phyloP scores from a whole-genome alignment of 2,797 vertebrate species.

The Echeneis naucrates region DNA sequence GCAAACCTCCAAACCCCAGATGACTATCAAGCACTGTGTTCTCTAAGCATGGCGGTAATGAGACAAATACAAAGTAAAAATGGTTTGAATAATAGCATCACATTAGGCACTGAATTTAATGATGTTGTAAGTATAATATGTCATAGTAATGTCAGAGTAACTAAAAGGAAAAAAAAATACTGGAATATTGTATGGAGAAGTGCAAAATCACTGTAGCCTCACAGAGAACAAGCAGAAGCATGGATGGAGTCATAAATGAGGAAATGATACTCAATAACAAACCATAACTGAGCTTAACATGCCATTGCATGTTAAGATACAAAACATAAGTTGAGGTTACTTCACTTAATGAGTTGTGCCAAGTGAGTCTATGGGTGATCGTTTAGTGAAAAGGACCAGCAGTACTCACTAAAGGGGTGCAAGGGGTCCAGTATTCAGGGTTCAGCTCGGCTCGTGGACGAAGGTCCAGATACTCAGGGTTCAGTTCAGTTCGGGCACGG shows the following conservation, averaged over 20 bases:
- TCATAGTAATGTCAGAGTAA: constrained; percentile 69
- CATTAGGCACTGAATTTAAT: constrained; percentile 75
- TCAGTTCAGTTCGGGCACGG: constrained; percentile 88
- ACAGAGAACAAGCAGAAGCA: constrained; percentile 31
- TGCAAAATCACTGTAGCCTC: constrained; percentile 18
- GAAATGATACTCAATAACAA: constrained; percentile 35
- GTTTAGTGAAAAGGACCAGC: constrained; percentile 57
- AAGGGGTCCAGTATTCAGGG: constrained; percentile 89
- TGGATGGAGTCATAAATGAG: constrained; percentile 46
- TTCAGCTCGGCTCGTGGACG: constrained; percentile 87
- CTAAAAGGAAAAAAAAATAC: constrained; percentile 49
- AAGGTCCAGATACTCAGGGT: constrained; percentile 89
- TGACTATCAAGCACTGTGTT: constrained; percentile 78
- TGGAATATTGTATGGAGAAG: constrained; percentile 43
- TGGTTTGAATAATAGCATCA: constrained; percentile 74
- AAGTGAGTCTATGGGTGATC: constrained; percentile 56
- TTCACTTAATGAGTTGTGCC: constrained; percentile 50
- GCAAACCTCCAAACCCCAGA: constrained; percentile 70
- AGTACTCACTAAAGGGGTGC: constrained; percentile 90
- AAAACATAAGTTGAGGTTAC: constrained; percentile 35
- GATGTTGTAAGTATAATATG: constrained; percentile 75
- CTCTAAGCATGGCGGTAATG: constrained; percentile 79
- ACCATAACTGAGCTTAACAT: constrained; percentile 37
- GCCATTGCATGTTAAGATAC: constrained; percentile 32
- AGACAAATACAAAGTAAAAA: constrained; percentile 81